These are phyloP conservation scores for Phocoena phocoena DNA, from an alignment of 2,113 vertebrate genomes.

Conservation along the genomic window DNA sequence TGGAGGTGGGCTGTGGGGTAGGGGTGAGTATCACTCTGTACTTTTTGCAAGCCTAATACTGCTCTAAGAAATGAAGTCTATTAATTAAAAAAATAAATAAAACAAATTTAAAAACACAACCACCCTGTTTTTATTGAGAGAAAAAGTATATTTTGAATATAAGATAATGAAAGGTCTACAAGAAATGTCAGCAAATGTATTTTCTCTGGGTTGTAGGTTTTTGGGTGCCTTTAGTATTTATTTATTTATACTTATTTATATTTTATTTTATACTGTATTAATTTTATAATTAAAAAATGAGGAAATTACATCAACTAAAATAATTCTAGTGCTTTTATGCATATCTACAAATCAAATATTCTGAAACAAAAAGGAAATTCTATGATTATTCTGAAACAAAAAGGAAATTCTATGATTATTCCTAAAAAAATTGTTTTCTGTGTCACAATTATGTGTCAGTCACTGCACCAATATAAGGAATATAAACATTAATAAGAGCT, in stretches of 20 bases:
- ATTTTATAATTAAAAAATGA: background rate
- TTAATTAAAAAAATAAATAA: background rate
- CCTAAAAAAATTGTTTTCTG: background rate
- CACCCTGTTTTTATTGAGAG: background rate
- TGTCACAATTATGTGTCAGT: background rate
- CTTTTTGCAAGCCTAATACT: background rate
- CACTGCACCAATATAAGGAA: background rate
- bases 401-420: background rate
- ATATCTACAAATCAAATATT: background rate
- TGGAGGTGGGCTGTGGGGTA: background rate
- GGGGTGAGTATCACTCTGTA: background rate
- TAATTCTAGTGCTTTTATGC: background rate
- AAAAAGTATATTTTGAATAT: background rate
- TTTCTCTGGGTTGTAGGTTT: background rate
- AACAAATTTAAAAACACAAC: background rate
- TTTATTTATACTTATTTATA: background rate
- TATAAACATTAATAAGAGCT: background rate
- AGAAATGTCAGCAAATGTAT: background rate
- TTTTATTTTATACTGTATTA: background rate
- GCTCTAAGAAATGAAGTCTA: background rate
- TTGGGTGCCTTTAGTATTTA: background rate
- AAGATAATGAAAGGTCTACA: background rate
- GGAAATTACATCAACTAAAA: background rate
- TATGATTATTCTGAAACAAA: background rate
- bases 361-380: background rate